Evolutionary conservation across 1,140 invertebrate species (phyloP).

Genomic region (Drosophila obscura): DNA sequence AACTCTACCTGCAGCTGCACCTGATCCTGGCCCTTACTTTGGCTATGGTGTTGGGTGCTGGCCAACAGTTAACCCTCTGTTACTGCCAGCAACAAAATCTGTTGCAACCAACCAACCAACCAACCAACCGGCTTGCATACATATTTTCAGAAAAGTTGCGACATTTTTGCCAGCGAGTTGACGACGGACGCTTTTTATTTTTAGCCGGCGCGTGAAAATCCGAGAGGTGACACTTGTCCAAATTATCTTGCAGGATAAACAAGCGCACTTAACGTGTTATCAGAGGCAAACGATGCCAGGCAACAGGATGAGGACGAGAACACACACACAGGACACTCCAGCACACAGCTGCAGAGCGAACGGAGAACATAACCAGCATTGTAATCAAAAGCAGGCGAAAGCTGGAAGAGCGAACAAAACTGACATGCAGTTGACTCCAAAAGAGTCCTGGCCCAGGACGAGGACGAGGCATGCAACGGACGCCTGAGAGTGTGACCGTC

Average conservation of each 20-base stretch:
- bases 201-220: conserved; percentile 72
- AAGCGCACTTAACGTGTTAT: conserved; percentile 82
- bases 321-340: conserved; percentile 9
- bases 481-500: conserved; percentile 65
- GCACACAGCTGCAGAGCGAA: conserved; percentile 16
- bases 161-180: conserved; percentile 29
- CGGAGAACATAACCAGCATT: conserved; percentile 64
- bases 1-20: conserved; percentile 21
- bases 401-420: conserved; percentile 67
- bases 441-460: conserved; percentile 52
- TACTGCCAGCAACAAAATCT: conserved; percentile 6
- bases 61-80: conserved; percentile 46
- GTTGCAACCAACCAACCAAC: not conserved
- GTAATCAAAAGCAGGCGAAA: conserved; percentile 77
- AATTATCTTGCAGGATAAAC: conserved; percentile 80
- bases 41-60: too few relatives aligned
- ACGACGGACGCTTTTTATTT: conserved; percentile 44
- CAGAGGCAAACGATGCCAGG: conserved; percentile 67
- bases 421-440: conserved; percentile 78
- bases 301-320: conserved; percentile 17
- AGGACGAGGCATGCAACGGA: conserved; percentile 56
- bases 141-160: conserved; percentile 46
- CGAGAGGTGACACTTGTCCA: conserved; percentile 80
- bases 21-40: conserved; percentile 23
- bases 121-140: conserved; percentile 22